phyloP scores from a whole-genome alignment of 2,113 vertebrate genomes.

The Myrmophylax atrothorax region DNA sequence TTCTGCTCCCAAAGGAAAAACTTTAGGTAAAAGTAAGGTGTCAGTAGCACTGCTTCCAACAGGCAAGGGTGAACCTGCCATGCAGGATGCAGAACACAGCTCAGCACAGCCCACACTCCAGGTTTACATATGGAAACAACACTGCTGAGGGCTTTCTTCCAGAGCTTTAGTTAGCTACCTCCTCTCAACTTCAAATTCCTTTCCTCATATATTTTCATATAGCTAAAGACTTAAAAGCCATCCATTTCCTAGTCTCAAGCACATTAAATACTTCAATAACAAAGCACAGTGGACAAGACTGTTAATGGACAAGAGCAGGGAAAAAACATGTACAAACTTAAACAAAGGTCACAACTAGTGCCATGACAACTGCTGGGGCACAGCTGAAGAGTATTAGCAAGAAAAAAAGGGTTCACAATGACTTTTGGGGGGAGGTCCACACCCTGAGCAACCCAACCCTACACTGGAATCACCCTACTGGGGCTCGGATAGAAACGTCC shows the following conservation, averaged over 20 bases:
- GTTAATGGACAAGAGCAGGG: not conserved
- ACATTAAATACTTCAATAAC: not conserved
- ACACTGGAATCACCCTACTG: rapidly evolving
- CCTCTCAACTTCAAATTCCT: not conserved
- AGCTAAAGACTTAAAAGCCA: not conserved
- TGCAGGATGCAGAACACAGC: not conserved
- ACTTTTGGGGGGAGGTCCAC: not conserved
- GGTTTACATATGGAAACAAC: not conserved
- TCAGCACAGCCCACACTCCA: not conserved
- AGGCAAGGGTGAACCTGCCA: not conserved
- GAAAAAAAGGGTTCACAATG: not conserved
- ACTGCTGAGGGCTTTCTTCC: not conserved
- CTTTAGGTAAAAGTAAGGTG: not conserved
- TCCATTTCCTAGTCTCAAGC: not conserved
- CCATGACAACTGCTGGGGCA: not conserved
- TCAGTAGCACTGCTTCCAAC: not conserved
- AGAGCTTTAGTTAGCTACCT: not conserved
- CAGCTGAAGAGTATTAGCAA: not conserved
- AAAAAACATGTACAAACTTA: not conserved
- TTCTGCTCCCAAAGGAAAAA: not conserved
- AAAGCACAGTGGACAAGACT: not conserved
- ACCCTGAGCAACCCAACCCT: not conserved
- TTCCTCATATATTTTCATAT: not conserved
- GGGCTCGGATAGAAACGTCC: not conserved
- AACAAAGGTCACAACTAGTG: not conserved